Evolutionary conservation across 1,140 invertebrate species (phyloP).

Genomic region (Rhagoletis zephyria): DNA sequence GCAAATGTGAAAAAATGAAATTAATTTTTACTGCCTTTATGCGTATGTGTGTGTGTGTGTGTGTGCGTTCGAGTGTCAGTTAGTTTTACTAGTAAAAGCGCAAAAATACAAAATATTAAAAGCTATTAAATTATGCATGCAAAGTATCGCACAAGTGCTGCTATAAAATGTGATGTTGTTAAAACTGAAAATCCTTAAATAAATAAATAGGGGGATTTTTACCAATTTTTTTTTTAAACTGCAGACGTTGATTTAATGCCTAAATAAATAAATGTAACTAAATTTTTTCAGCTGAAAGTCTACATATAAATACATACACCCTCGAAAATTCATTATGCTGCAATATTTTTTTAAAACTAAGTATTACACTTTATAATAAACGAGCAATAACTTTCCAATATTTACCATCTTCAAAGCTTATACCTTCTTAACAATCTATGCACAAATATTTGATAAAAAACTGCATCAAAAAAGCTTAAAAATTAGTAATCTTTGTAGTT

Average conservation of each 20-base stretch:
- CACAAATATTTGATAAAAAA: no score
- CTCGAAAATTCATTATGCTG: no score
- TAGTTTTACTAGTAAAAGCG: neutral
- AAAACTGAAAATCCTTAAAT: neutral
- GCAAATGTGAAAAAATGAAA: neutral
- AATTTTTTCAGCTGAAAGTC: no score
- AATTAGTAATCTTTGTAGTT: no score
- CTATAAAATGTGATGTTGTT: neutral
- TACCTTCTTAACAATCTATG: no score
- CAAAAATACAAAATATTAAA: constrained; percentile 4
- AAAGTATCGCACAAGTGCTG: neutral
- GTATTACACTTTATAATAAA: no score
- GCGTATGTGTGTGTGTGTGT: neutral
- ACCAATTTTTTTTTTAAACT: neutral
- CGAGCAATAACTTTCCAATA: no score
- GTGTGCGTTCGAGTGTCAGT: neutral
- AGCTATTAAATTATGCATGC: neutral
- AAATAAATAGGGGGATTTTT: neutral
- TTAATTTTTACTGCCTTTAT: neutral
- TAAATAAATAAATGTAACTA: neutral
- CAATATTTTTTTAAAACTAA: no score
- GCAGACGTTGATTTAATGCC: neutral
- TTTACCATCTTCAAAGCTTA: no score
- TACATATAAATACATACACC: no score
- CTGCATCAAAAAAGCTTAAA: no score